These are phyloP conservation scores for Pyrocephalus nanus DNA, from an alignment of 2,797 vertebrate genomes.

Conservation along the genomic window DNA sequence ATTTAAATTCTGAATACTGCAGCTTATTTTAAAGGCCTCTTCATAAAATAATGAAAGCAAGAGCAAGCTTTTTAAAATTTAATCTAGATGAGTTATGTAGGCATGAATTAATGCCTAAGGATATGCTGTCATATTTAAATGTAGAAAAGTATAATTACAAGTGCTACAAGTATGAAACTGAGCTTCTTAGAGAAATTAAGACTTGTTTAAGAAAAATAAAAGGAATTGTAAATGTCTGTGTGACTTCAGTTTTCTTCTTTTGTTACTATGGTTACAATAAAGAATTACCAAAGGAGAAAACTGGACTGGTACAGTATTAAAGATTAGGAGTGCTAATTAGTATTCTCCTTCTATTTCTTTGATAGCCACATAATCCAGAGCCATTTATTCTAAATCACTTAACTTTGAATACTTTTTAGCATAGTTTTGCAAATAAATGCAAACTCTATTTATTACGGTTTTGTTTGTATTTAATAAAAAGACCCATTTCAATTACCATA, in stretches of 20 bases:
- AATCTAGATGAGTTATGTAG: not conserved
- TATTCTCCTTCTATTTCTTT: slow-evolving; percentile 17
- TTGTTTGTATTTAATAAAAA: not conserved
- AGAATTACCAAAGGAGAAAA: slow-evolving; percentile 20
- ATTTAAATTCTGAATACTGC: not conserved
- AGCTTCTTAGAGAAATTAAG: slow-evolving; percentile 5
- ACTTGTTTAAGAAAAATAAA: slow-evolving; percentile 15
- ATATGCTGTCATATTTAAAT: slow-evolving; percentile 10
- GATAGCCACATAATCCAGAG: slow-evolving; percentile 2
- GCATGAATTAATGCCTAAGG: slow-evolving; percentile 25
- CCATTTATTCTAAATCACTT: slow-evolving; percentile 26
- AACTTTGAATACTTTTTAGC: not conserved
- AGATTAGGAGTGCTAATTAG: slow-evolving; percentile 46
- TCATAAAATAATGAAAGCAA: not conserved
- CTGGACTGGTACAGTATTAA: slow-evolving; percentile 7
- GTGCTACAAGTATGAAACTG: not conserved
- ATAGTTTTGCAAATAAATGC: slow-evolving; percentile 25
- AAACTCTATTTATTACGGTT: not conserved
- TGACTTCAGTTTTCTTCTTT: slow-evolving; percentile 11
- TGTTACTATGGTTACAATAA: slow-evolving; percentile 36
- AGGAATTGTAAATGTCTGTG: not conserved
- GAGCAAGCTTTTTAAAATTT: not conserved
- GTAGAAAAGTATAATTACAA: not conserved
- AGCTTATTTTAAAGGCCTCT: not conserved
- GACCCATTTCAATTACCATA: not conserved